Percentiles rank a stretch among this genome's conserved stretches.
phyloP scores from a whole-genome alignment of 2,888 invertebrate species.

The Eupithecia insigniata region DNA sequence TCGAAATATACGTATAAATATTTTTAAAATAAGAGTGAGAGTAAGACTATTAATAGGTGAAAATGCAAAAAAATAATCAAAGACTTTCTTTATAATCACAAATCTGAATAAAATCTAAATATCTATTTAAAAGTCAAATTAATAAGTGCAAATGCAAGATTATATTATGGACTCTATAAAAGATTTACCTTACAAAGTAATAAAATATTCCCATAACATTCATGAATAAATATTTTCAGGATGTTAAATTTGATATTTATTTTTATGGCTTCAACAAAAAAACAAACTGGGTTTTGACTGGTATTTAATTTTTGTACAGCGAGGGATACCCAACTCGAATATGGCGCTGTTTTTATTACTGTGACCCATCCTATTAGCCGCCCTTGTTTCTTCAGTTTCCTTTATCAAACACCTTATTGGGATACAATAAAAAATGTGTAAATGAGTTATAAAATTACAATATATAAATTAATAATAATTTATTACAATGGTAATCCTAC shows the following conservation, averaged over 20 bases:
- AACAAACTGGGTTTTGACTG: constrained; percentile 73
- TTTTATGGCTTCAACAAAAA: constrained; percentile 73
- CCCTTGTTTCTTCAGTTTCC: constrained; percentile 76
- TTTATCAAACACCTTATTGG: constrained; percentile 61
- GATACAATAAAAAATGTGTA: neutral
- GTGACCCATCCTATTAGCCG: constrained; percentile 76
- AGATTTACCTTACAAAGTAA: constrained; percentile 34
- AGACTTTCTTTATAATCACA: too few relatives aligned
- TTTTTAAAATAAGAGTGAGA: too few relatives aligned
- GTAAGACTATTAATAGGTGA: too few relatives aligned
- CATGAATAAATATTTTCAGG: constrained; percentile 59
- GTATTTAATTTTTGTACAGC: constrained; percentile 74
- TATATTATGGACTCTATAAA: constrained; percentile 13
- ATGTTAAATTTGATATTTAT: constrained; percentile 69
- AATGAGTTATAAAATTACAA: neutral
- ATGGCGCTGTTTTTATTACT: constrained; percentile 81
- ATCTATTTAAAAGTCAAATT: neutral
- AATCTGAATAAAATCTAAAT: too few relatives aligned
- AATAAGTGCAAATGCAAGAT: constrained; percentile 6
- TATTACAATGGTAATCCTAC: too few relatives aligned
- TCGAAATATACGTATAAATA: neutral
- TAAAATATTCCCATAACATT: constrained; percentile 55
- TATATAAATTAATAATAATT: too few relatives aligned
- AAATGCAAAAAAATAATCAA: too few relatives aligned
- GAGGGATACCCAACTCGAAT: constrained; percentile 64